phyloP scores from a whole-genome alignment of 2,113 vertebrate genomes.

The Pseudorectes ferrugineus region DNA sequence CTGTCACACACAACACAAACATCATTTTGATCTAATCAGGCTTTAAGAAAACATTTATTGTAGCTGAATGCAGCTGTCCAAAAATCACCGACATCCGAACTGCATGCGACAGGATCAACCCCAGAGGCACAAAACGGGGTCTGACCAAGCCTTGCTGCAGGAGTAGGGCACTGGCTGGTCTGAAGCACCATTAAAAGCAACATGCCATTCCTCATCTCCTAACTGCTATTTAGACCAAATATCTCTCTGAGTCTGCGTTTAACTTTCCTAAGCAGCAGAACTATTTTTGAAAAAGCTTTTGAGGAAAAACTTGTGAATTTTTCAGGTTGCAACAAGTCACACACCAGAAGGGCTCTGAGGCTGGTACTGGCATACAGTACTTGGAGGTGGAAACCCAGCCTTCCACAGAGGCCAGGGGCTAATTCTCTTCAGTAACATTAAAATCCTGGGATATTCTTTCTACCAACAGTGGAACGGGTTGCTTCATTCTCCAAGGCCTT shows the following conservation, averaged over 20 bases:
- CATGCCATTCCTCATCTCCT: neutral
- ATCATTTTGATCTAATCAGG: conserved; percentile 7
- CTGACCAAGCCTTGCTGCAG: neutral
- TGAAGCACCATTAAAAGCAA: neutral
- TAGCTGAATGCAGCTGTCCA: conserved; percentile 6
- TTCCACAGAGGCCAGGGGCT: neutral
- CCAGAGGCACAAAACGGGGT: neutral
- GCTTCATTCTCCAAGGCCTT: neutral
- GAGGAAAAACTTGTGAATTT: conserved; percentile 25
- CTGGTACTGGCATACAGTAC: conserved; percentile 1
- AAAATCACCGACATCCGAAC: neutral
- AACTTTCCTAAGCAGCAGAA: conserved; percentile 2
- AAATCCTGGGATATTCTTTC: neutral
- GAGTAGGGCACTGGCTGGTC: neutral
- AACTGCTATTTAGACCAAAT: neutral
- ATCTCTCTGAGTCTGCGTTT: neutral
- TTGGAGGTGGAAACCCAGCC: neutral
- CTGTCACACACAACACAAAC: conserved; percentile 4
- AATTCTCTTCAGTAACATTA: neutral
- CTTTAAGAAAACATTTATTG: conserved; percentile 14
- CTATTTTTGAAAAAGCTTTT: conserved; percentile 20
- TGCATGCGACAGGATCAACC: neutral
- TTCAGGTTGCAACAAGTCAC: conserved; percentile 49
- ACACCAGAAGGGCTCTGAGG: conserved; percentile 18
- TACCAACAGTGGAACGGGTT: neutral